Evolutionary conservation across 1,140 invertebrate genomes (phyloP), one percentile per base, ranked within the genome.

Genomic region (Sycophila sp.): DNA sequence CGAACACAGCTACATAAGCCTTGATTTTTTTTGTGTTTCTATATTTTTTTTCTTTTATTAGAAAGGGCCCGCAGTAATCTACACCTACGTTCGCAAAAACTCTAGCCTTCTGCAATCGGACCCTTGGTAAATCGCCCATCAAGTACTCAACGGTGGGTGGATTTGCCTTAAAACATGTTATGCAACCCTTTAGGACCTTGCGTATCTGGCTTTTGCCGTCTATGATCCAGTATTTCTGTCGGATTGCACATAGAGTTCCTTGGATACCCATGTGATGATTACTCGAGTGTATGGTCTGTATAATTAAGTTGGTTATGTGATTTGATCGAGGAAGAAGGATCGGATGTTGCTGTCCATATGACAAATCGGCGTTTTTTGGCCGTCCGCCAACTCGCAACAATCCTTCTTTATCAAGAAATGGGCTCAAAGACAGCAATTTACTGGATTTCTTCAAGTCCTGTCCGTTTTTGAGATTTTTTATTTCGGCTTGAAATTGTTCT

Each of bases 381-480:
- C 83, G 38, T 10, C 85, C 84, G 7, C 82, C 84, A n/a, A 86
- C 85, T 56, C 81, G 73, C 6, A 86, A 10, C 4, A 86, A 34
- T n/a, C 76, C 77, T 13, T 73, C 19, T 11, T 71, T 4, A 60
- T 85, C 82, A 8, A 86, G 4, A 66, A 85, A 85, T 0, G 81
- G 81, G 47, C 67, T 51, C 24, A 74, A 32, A 11, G 26, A 4
- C 15, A 32, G 32, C 32, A 56, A 8, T 8, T 24, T 17, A 3
- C 28, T 56, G 2, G 13, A 32, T 7, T 32, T 17, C 3, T 32
- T 56, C 2, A 30, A n/a, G n/a, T n/a, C n/a, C n/a, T n/a, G n/a
- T n/a, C n/a, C n/a, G n/a, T n/a, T n/a, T n/a, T n/a, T n/a, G n/a
- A n/a, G n/a, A n/a, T n/a, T n/a, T n/a, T n/a, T n/a, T 13, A 30